Evolutionary conservation across 2,797 vertebrate species (phyloP).

Genomic region (Alosa sapidissima): DNA sequence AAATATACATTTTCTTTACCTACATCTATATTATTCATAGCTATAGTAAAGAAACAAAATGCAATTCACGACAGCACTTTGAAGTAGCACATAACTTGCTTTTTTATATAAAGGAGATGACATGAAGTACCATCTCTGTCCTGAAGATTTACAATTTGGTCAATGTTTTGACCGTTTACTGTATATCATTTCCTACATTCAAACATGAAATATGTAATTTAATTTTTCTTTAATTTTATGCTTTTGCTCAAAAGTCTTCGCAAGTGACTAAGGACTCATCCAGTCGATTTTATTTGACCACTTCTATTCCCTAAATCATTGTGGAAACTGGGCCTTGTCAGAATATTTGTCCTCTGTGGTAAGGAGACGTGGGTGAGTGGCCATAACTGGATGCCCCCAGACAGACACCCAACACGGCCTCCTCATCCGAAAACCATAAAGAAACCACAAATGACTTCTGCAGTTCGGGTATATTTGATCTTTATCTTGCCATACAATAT

Average conservation of each 20-base stretch:
- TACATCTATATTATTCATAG: background rate
- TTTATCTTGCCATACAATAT: constrained; percentile 41
- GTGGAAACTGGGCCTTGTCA: constrained; percentile 35
- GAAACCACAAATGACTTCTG: constrained; percentile 51
- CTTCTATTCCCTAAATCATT: constrained; percentile 36
- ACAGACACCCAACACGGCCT: constrained; percentile 30
- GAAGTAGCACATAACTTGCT: background rate
- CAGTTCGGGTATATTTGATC: constrained; percentile 41
- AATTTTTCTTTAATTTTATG: background rate
- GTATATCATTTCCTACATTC: background rate
- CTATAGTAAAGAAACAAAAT: background rate
- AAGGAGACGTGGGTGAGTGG: constrained; percentile 46
- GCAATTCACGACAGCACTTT: background rate
- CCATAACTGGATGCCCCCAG: constrained; percentile 46
- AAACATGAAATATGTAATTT: background rate
- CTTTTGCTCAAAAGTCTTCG: background rate
- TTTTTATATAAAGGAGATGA: background rate
- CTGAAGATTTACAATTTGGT: background rate
- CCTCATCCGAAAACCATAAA: constrained; percentile 31
- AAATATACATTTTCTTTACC: background rate
- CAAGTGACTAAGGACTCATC: background rate
- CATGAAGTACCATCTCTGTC: too few species aligned
- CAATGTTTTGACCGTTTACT: background rate
- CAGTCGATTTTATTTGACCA: constrained; percentile 10
- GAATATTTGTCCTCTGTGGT: constrained; percentile 40